Conservation (phyloP, 2,113 vertebrate species). For the Procapra przewalskii region DNA sequence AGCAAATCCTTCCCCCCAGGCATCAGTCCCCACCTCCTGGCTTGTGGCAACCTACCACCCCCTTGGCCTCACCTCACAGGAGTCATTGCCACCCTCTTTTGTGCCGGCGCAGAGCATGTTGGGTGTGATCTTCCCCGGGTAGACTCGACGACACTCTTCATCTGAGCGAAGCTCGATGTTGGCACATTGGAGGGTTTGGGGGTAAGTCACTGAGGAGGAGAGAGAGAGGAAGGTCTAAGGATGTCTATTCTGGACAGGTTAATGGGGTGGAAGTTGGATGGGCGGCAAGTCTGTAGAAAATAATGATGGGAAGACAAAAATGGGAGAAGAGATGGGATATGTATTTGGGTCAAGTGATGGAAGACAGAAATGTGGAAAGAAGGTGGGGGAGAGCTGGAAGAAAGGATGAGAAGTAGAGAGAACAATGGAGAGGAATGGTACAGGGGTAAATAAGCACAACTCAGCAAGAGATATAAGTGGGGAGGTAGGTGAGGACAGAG, state of each 20-base stretch:
- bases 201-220: slow-evolving; percentile 70
- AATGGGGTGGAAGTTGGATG: not conserved
- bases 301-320: not conserved
- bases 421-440: fast-evolving
- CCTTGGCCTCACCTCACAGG: slow-evolving; percentile 84
- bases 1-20: not conserved
- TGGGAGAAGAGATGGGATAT: not conserved
- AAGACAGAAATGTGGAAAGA: not conserved
- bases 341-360: not conserved
- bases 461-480: not conserved
- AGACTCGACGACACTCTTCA: slow-evolving; percentile 78
- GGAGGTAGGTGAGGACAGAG: too few species aligned
- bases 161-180: slow-evolving; percentile 83
- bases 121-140: slow-evolving; percentile 83
- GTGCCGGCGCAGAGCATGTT: slow-evolving; percentile 89
- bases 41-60: fast-evolving
- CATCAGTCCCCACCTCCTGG: not conserved
- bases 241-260: too few species aligned
- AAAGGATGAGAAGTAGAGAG: not conserved
- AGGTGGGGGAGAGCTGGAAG: not conserved
- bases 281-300: not conserved
- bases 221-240: slow-evolving; percentile 13
- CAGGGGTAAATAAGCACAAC: not conserved
- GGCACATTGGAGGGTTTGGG: slow-evolving; percentile 83
- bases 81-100: slow-evolving; percentile 87